Evolutionary conservation across 2,113 vertebrate genomes (phyloP), one percentile per base, ranked within the genome.

Genomic region (Oxyruncus cristatus): DNA sequence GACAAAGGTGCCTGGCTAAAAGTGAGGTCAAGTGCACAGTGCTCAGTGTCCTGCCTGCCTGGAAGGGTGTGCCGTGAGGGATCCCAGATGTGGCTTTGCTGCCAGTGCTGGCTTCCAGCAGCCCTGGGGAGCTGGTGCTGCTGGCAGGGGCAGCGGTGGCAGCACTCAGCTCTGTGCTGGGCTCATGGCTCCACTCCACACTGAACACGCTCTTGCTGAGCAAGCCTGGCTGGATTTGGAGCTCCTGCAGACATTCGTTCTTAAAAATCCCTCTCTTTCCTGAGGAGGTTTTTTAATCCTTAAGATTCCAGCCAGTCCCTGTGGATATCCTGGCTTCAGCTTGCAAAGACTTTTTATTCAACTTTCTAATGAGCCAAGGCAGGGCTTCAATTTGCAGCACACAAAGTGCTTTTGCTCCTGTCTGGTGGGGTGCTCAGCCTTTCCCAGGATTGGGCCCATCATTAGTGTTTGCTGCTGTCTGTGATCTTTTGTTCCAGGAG

Each of bases 201-300:
- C 72, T 88, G 58, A 82, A 77, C 55, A 22, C 35, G 71, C 56
- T 75, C 47, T 53, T 59, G 27, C 61, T 70, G 65, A n/a, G 27
- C 73, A 46, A 84, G 46, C 47, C 73, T 53, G 39, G 24, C 23
- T 73, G 79, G 92, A 73, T 92, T 92, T 92, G 88, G 79, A 86
- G 42, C 68, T 76, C 91, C 95, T 86, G 85, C 78, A 47, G 86
- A 16, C 42, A 26, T 84, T 84, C 91, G 79, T 93, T 73, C 93
- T 85, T 80, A 77, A 76, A 96, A 96, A 76, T 39, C 71, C 27
- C 12, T 78, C 30, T 63, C 66, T 73, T 88, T 90, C 82, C 73
- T 37, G 67, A 76, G 59, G 47, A 90, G 55, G 6, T 9, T 66
- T 81, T 73, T 59, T 41, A 94, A 84, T 90, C 47, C 9, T 83